Percentiles rank a stretch among this genome's conserved stretches.
phyloP scores from a whole-genome alignment of 92 coral and sea anemone species.

The Muricea muricata region DNA sequence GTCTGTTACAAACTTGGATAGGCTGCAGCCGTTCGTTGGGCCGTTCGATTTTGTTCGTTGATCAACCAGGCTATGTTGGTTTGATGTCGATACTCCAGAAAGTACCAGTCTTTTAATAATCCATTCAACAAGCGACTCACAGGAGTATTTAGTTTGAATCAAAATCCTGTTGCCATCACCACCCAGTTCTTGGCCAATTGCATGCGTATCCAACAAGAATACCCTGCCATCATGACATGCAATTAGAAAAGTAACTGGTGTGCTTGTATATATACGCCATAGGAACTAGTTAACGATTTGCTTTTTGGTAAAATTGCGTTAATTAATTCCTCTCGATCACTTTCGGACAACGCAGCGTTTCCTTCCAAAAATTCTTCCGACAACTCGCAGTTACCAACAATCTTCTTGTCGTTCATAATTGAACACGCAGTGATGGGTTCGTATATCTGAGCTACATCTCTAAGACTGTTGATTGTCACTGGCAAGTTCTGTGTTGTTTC shows the following conservation, averaged over 20 bases:
- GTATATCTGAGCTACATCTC: neutral
- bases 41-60: too few species aligned
- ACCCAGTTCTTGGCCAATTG: too few species aligned
- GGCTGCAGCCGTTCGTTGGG: neutral
- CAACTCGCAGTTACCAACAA: constrained; percentile 11
- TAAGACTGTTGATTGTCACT: neutral
- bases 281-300: too few species aligned
- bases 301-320: neutral
- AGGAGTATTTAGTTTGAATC: constrained; percentile 1
- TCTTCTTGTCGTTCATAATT: neutral
- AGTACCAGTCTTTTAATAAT: too few species aligned
- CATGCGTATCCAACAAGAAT: too few species aligned
- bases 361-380: constrained; percentile 6
- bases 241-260: too few species aligned
- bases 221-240: too few species aligned
- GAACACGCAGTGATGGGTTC: neutral
- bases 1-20: too few species aligned
- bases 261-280: too few species aligned
- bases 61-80: too few species aligned
- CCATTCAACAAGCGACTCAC: neutral
- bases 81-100: too few species aligned
- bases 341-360: constrained; percentile 6
- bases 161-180: neutral
- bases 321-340: neutral
- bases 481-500: neutral